These are phyloP conservation scores for Dryas iulia DNA, from an alignment of 1,140 invertebrate genomes.

Conservation along the genomic window DNA sequence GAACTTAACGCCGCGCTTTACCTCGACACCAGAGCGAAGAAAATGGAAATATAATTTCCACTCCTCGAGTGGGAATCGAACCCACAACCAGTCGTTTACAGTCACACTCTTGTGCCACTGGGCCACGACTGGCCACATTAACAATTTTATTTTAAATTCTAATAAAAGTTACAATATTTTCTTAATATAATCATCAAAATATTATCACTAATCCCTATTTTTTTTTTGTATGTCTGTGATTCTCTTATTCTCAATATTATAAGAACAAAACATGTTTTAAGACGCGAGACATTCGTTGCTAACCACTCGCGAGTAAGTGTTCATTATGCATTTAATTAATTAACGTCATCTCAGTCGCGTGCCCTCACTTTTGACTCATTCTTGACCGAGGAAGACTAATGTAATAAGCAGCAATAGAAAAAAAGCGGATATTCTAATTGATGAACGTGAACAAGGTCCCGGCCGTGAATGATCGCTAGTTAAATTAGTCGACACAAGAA, in stretches of 20 bases:
- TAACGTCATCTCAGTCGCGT: conserved; percentile 53
- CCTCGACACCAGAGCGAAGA: too few relatives aligned
- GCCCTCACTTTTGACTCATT: conserved; percentile 64
- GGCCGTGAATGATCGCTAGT: conserved; percentile 42
- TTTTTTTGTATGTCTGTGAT: too few relatives aligned
- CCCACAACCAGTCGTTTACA: too few relatives aligned
- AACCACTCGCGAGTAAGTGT: conserved; percentile 34
- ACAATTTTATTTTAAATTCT: too few relatives aligned
- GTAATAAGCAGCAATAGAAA: conserved; percentile 72
- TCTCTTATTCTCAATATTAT: conserved; percentile 11
- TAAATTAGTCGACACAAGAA: conserved; percentile 20
- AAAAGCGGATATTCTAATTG: conserved; percentile 74
- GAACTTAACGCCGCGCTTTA: too few relatives aligned
- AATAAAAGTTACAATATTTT: too few relatives aligned
- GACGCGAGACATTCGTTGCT: conserved; percentile 7
- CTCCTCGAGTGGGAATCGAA: too few relatives aligned
- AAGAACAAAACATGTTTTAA: not conserved
- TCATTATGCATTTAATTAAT: conserved; percentile 58
- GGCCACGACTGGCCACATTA: too few relatives aligned
- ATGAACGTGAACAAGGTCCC: conserved; percentile 59
- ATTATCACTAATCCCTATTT: too few relatives aligned
- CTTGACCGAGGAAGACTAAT: conserved; percentile 54
- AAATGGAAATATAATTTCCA: too few relatives aligned
- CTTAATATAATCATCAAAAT: too few relatives aligned
- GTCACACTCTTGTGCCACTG: too few relatives aligned